A percentile compares a stretch with the other conserved stretches of the same genome.
Conservation (phyloP, 2,113 vertebrate species). For the Arizona elegans region DNA sequence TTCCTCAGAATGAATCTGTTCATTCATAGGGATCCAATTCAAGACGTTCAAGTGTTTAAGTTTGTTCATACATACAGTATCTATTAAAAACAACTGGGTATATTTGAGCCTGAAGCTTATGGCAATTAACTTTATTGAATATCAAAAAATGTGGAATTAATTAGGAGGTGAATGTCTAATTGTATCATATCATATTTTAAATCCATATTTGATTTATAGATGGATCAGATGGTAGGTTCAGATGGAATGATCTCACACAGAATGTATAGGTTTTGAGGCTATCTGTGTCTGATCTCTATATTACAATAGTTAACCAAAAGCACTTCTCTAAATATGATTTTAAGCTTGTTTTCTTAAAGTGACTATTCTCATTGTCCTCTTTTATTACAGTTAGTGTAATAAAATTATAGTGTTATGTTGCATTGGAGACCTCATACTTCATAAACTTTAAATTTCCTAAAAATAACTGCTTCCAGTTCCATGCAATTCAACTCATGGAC, state of each 20-base stretch:
- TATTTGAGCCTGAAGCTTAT: conserved; percentile 68
- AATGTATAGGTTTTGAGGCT: conserved; percentile 78
- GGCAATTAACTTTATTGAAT: conserved; percentile 68
- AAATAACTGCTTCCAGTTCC: too few species aligned
- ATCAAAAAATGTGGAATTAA: conserved; percentile 69
- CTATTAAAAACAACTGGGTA: conserved; percentile 58
- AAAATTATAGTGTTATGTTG: conserved; percentile 56
- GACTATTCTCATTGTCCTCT: conserved; percentile 67
- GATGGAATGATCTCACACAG: conserved; percentile 74
- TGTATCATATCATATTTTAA: conserved; percentile 76
- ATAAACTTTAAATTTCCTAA: background rate
- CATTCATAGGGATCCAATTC: conserved; percentile 73
- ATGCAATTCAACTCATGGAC: background rate
- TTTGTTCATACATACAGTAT: conserved; percentile 53
- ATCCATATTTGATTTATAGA: conserved; percentile 78
- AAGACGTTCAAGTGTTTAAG: conserved; percentile 57
- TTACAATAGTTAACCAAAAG: conserved; percentile 82
- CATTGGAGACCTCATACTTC: conserved; percentile 40
- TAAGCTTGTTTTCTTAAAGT: conserved; percentile 81
- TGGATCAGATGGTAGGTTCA: conserved; percentile 79
- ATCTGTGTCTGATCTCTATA: conserved; percentile 70
- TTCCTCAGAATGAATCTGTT: conserved; percentile 64
- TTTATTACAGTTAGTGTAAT: conserved; percentile 67
- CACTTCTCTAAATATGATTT: conserved; percentile 77
- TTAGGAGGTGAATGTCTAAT: conserved; percentile 76